Conservation (phyloP, 2,888 invertebrate species). For the Lapara coniferarum region DNA sequence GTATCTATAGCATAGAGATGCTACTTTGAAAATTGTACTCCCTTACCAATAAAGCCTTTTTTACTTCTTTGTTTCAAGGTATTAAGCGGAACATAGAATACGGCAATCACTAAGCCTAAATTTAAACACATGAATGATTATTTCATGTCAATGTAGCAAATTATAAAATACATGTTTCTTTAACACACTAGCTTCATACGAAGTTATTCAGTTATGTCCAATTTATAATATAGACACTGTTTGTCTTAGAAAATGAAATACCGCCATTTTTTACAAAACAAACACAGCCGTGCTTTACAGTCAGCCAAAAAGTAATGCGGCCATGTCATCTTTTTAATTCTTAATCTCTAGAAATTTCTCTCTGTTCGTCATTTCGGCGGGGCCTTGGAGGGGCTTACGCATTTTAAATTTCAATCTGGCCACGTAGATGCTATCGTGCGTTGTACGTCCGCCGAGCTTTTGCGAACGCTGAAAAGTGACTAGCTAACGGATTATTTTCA, state of each 20-base stretch:
- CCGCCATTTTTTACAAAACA: neutral
- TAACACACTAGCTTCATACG: no score
- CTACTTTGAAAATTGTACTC: no score
- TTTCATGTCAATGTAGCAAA: no score
- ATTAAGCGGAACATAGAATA: no score
- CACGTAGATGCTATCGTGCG: slow-evolving; percentile 60
- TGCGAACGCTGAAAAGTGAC: slow-evolving; percentile 65
- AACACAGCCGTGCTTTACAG: slow-evolving; percentile 7
- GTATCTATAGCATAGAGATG: no score
- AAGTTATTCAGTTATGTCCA: neutral
- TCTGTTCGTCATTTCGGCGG: slow-evolving; percentile 52
- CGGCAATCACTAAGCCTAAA: no score
- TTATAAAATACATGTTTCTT: no score
- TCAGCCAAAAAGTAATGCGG: slow-evolving; percentile 25
- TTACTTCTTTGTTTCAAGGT: no score
- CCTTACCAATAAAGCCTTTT: no score
- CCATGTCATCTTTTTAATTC: slow-evolving; percentile 43
- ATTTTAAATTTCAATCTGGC: slow-evolving; percentile 64
- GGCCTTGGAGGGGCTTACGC: slow-evolving; percentile 46
- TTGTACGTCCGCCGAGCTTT: slow-evolving; percentile 50
- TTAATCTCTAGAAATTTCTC: slow-evolving; percentile 45
- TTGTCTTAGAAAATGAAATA: neutral
- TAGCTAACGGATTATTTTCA: slow-evolving; percentile 69
- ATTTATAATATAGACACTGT: neutral
- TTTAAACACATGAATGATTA: no score